phyloP scores from a whole-genome alignment of 2,113 vertebrate genomes.

The Chrysemys picta region DNA sequence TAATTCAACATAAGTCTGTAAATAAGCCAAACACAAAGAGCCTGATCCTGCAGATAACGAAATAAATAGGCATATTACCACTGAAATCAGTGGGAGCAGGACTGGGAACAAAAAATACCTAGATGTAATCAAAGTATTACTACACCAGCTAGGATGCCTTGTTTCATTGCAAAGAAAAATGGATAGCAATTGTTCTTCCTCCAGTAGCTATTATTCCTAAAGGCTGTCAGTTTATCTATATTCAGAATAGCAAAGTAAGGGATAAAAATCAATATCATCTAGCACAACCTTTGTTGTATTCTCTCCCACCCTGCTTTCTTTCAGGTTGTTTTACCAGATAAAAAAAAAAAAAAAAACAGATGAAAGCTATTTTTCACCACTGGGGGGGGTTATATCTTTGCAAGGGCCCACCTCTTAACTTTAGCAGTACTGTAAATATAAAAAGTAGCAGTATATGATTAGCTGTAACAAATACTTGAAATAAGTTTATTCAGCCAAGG shows the following conservation, averaged over 20 bases:
- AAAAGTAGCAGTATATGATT: fast-evolving
- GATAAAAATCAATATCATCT: fast-evolving
- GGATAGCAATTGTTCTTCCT: fast-evolving
- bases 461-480: fast-evolving
- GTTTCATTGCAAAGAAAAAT: fast-evolving
- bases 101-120: not conserved
- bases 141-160: not conserved
- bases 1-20: not conserved
- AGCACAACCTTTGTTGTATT: not conserved
- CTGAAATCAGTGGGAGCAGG: fast-evolving
- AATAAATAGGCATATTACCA: not conserved
- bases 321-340: not conserved
- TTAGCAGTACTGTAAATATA: fast-evolving
- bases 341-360: not conserved
- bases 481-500: fast-evolving
- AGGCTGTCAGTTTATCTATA: fast-evolving
- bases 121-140: fast-evolving
- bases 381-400: conserved; percentile 24
- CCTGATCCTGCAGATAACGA: fast-evolving
- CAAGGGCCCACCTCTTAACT: not conserved
- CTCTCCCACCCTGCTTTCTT: fast-evolving
- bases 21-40: not conserved
- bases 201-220: fast-evolving
- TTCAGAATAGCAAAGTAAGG: fast-evolving
- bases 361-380: not conserved